Evolutionary conservation across 2,797 vertebrate species (phyloP).

Genomic region (Lacerta agilis): DNA sequence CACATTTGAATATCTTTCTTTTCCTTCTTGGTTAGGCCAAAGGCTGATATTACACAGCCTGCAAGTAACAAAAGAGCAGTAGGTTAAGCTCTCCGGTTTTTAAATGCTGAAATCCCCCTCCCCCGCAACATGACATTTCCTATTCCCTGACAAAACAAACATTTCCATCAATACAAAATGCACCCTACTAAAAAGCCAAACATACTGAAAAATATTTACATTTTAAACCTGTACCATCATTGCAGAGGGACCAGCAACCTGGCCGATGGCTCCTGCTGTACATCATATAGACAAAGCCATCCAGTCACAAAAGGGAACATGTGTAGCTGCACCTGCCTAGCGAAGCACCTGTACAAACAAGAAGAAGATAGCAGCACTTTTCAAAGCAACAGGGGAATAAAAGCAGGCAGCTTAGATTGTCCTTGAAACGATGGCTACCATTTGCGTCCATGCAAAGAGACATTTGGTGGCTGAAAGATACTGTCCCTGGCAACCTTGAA

Average conservation of each 20-base stretch:
- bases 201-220: background rate
- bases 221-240: background rate
- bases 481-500: too few relatives aligned
- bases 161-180: too few relatives aligned
- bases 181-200: too few relatives aligned
- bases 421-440: background rate
- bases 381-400: constrained; percentile 51
- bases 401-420: constrained; percentile 30
- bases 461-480: too few relatives aligned
- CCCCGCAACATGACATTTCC: too few relatives aligned
- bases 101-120: too few relatives aligned
- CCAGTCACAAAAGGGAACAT: background rate
- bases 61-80: too few relatives aligned
- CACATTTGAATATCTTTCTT: too few relatives aligned
- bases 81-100: too few relatives aligned
- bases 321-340: background rate
- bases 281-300: constrained; percentile 2
- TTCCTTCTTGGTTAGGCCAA: too few relatives aligned
- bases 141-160: too few relatives aligned
- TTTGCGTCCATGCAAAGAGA: constrained; percentile 10
- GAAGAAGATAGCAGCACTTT: constrained; percentile 39
- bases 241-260: background rate
- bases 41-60: too few relatives aligned
- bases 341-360: constrained; percentile 26
- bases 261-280: background rate